Evolutionary conservation across 1,140 invertebrate species (phyloP).

Genomic region (Drosophila parvula): DNA sequence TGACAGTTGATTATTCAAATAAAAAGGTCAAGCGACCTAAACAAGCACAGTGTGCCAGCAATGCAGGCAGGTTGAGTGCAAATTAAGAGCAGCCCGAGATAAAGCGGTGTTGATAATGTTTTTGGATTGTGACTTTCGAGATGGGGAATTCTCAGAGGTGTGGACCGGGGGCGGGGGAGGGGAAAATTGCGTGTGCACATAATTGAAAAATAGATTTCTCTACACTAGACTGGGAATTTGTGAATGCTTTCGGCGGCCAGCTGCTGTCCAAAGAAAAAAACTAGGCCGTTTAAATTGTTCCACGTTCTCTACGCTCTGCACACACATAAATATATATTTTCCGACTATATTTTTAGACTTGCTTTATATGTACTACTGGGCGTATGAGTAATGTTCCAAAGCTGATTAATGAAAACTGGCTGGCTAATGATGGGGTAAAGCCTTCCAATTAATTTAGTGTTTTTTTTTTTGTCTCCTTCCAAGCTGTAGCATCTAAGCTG

Average conservation of each 20-base stretch:
- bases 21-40: constrained; percentile 42
- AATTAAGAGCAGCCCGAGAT: constrained; percentile 17
- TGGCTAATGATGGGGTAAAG: background rate
- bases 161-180: background rate
- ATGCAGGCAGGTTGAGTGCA: constrained; percentile 26
- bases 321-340: constrained; percentile 15
- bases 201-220: constrained; percentile 54
- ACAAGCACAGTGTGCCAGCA: constrained; percentile 7
- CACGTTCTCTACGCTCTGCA: constrained; percentile 30
- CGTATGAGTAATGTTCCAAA: constrained; percentile 61
- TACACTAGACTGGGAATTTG: constrained; percentile 31
- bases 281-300: constrained; percentile 63
- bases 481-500: background rate
- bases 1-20: constrained; percentile 14
- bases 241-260: constrained; percentile 46
- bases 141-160: constrained; percentile 13
- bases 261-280: constrained; percentile 65
- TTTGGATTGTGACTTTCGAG: background rate
- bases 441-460: background rate
- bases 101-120: constrained; percentile 21
- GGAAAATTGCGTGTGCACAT: constrained; percentile 19
- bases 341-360: constrained; percentile 68
- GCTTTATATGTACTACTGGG: constrained; percentile 18
- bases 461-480: background rate
- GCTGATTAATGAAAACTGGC: constrained; percentile 31